Conservation (phyloP, 2,888 invertebrate genomes). For the Trichacis sp. region DNA sequence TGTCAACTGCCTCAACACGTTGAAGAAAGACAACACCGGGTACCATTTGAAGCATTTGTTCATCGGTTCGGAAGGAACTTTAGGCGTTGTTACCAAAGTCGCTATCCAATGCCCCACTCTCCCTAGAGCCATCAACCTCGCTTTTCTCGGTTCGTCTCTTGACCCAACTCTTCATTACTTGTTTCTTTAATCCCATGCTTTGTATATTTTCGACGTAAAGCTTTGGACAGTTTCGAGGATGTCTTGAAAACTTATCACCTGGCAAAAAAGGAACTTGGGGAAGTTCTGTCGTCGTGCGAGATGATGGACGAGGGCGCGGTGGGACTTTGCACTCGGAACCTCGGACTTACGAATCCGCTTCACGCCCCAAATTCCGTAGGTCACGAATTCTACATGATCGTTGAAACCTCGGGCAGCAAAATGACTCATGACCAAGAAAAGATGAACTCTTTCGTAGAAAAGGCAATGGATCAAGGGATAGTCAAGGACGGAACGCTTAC, state of each 20-base stretch:
- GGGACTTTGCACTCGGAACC: conserved; percentile 75
- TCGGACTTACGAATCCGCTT: conserved; percentile 72
- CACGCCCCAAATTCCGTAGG: conserved; percentile 57
- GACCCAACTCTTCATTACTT: too few relatives aligned
- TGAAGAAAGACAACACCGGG: conserved; percentile 98
- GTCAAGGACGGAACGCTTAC: conserved; percentile 88
- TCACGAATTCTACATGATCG: conserved; percentile 85
- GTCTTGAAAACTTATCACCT: conserved; percentile 81
- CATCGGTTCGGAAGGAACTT: conserved; percentile 96
- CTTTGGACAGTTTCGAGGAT: conserved; percentile 82
- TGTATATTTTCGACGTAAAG: too few relatives aligned
- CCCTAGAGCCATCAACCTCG: conserved; percentile 86
- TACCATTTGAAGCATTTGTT: conserved; percentile 97
- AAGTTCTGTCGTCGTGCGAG: conserved; percentile 96
- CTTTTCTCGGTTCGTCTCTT: conserved; percentile 84
- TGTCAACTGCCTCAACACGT: conserved; percentile 84
- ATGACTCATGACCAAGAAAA: conserved; percentile 89
- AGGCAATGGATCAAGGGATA: conserved; percentile 78
- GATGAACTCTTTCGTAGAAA: conserved; percentile 81
- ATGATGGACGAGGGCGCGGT: conserved; percentile 87
- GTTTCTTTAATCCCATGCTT: too few relatives aligned
- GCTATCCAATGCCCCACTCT: conserved; percentile 90
- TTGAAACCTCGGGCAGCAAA: conserved; percentile 91
- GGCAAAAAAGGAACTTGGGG: conserved; percentile 83
- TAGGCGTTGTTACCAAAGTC: conserved; percentile 93